Base-by-base conservation (phyloP, 1,140 invertebrate species). In the Phymastichus coffea region DNA sequence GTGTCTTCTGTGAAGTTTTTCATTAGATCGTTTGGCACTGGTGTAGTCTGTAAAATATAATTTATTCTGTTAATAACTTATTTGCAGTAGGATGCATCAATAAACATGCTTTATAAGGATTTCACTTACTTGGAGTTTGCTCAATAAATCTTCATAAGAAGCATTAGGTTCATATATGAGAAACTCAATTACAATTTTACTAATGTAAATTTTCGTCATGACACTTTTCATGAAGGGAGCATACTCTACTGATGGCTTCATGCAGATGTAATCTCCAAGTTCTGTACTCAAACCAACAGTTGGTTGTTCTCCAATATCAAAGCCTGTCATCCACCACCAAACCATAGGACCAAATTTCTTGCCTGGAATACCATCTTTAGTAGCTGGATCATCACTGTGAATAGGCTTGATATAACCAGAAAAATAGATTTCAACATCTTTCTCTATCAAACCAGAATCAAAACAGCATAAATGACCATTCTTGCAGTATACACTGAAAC, bases 371-470 rank as follows among this genome's bases (percentile, higher is more conserved):
- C 91, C 91, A 70, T 86, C 86, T 71, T 90, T 86, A 61, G 83
- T 73, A 38, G 82, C 81, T 14, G 86, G 68, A 65, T 88, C 83
- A 41, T 94, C 90, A 63, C 87, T 87, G 76, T 87, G 91, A 58
- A 95, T 87, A 8, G 90, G 85, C 76, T 93, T 93, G 4, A 94
- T 80, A 69, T 87, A 90, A 1, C 92, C 93, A 71, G 89, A 91
- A 74, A 92, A 86, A 70, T 85, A 92, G 22, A 93, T 79, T 33
- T 84, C 68, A 3, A 87, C 80, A 78, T 94, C 90, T 70, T 83
- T 86, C 73, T 94, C 91, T 63, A 94, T 84, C 1, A 93, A 78
- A 2, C 90, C 91, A 37, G 84, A 82, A 77, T 94, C 91, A 74
- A 94, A 88, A 3, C 88, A 81, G 72, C 88, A 90, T 17, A 94